Base-by-base conservation (phyloP, 2,797 vertebrate species). In the Oophaga sylvatica region DNA sequence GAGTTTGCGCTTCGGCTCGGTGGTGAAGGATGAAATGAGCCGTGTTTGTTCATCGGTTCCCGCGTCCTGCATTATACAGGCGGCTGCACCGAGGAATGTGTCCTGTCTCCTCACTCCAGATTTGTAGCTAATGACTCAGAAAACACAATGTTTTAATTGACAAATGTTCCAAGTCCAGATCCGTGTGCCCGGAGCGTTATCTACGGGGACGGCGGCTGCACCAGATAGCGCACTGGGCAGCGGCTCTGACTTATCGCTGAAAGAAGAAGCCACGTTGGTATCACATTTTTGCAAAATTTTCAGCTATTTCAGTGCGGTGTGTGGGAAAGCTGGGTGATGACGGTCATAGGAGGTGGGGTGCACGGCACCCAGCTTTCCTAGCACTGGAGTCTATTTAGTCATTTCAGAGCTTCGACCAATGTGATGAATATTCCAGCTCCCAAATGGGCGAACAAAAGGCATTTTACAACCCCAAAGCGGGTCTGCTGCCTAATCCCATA, bases 131-230 rank as follows among this genome's bases (percentile, higher is more conserved):
- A 87, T 87, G 80, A 87, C 35, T 87, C 80, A 78, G 86, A 87
- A 87, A 87, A 83, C 60, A 26, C 80, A 87, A 87, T 83, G 80
- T 87, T 87, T 83, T 87, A 78, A 87, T 87, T 87, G 81, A 71
- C 56, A 68, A 81, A 78, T 68, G 80, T 68, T 83, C 80, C 80
- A 41, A 77, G 60, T 76, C 65, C 1, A 48, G 62, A 77, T 78
- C 6, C 10, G 26, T 78, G 80, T 68, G 67, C 48, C 67, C 29
- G 56, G 81, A 41, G 60, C 53, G 31, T 56, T 26, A 70, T 83
- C 81, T 35, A 2, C 31, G 81, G 53, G 19, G 20, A 83, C 5
- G 70, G 68, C 53, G 53, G 10, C 19, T 10, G 81, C 65, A 1
- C 20, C 0, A 9, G 35, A 73, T 62, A 56, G 9, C 7, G 59